Evolutionary conservation across 2,888 invertebrate genomes (phyloP).

Genomic region (Limnephilus rhombicus): DNA sequence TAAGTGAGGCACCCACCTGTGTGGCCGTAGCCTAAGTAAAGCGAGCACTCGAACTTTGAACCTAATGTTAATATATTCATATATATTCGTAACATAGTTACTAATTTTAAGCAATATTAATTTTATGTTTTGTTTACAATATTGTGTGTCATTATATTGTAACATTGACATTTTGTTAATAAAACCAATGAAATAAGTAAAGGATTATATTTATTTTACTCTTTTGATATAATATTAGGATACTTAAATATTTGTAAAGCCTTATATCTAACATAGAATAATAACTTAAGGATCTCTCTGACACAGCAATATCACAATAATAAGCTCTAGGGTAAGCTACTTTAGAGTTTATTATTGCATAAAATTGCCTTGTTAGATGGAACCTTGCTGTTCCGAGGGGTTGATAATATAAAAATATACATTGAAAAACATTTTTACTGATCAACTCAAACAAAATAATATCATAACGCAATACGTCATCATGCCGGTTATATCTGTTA

Average conservation of each 20-base stretch:
- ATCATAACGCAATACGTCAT: neutral
- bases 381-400: too few relatives aligned
- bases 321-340: too few relatives aligned
- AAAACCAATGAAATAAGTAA: constrained; percentile 1
- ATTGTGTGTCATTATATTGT: neutral
- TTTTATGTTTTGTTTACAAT: neutral
- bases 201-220: neutral
- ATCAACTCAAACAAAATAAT: neutral
- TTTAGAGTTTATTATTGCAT: too few relatives aligned
- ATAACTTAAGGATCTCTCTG: neutral
- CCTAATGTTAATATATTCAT: neutral
- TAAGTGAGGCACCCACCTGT: too few relatives aligned
- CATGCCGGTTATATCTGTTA: neutral
- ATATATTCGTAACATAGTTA: neutral
- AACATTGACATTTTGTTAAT: neutral
- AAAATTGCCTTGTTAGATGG: too few relatives aligned
- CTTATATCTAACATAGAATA: neutral
- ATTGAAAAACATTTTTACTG: neutral
- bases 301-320: too few relatives aligned
- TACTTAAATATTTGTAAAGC: neutral
- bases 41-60: neutral
- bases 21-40: too few relatives aligned
- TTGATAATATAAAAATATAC: neutral
- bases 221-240: neutral
- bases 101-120: neutral